Evolutionary conservation across 2,888 invertebrate species (phyloP), one percentile per base, ranked within the genome.

Genomic region (Pyralis farinalis): DNA sequence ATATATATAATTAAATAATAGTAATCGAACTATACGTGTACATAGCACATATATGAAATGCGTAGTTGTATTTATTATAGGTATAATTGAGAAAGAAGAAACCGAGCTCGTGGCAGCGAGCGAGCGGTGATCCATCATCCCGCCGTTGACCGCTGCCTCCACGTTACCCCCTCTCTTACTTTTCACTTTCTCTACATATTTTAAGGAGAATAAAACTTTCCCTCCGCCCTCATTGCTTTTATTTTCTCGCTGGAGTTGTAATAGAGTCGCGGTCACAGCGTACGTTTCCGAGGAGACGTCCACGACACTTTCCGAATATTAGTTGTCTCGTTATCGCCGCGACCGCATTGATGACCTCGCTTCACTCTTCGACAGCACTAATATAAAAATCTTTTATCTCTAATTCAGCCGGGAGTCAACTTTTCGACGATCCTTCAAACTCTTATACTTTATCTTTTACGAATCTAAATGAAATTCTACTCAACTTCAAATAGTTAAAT

Each of bases 131-230:
- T 90, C 89, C 89, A 89, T 90, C 90, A 90, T 90, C 81, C 87
- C 77, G 71, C 64, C 73, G 70, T 80, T 86, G 85, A 84, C 82
- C 85, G 80, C 77, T 73, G 70, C 73, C 73, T 67, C 75, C 74
- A 60, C 63, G 52, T 61, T 49, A 66, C 62, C 72, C 71, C 71
- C 74, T 71, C 77, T 76, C 80, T 82, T 84, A 85, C 84, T 89
- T 85, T 88, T 84, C 89, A 85, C 88, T 87, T 85, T 82, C 88
- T 86, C 88, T 88, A 88, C 89, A 90, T 90, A 89, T 88, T 89
- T 89, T 85, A 88, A 87, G 82, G 78, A 85, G 85, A 87, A 83
- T 83, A 81, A 86, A 88, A 86, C 78, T 86, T 88, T 85, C 77
- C 68, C 76, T 76, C 77, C 66, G 69, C 75, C 76, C 71, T 70